phyloP scores from a whole-genome alignment of 2,113 vertebrate species.

The Tringa solitaria region DNA sequence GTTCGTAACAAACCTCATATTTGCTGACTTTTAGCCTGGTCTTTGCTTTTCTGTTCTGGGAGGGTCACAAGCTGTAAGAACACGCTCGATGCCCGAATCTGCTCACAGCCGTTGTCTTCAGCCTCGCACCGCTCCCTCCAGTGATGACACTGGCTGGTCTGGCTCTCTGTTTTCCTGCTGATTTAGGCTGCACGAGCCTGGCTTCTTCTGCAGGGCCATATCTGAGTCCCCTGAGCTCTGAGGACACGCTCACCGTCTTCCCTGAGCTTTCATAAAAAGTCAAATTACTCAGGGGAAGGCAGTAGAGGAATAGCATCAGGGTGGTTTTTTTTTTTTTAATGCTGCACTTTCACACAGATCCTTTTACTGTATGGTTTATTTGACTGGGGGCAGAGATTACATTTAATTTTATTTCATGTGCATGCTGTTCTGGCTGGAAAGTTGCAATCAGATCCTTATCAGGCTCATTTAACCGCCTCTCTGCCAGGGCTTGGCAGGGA shows the following conservation, averaged over 20 bases:
- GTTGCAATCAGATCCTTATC: conserved; percentile 49
- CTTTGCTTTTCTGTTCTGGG: neutral
- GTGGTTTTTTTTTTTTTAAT: neutral
- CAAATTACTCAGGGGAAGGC: neutral
- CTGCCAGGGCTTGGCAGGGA: conserved; percentile 37
- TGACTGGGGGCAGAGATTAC: neutral
- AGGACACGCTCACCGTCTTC: neutral
- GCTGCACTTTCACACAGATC: neutral
- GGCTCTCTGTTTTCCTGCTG: neutral
- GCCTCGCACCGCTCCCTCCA: accelerated
- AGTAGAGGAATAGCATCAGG: neutral
- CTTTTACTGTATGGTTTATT: conserved; percentile 4
- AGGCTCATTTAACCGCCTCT: conserved; percentile 20
- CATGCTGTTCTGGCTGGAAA: conserved; percentile 22
- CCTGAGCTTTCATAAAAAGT: neutral
- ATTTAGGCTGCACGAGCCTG: neutral
- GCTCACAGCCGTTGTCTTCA: neutral
- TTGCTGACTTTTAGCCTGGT: conserved; percentile 18
- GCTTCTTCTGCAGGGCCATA: neutral
- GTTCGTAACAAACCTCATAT: neutral
- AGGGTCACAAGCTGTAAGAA: neutral
- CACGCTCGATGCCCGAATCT: neutral
- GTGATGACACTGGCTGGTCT: accelerated
- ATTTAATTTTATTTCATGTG: conserved; percentile 29
- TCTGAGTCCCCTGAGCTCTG: accelerated